Percentiles rank a stretch among this genome's conserved stretches.
These are phyloP conservation scores for Apeira syringaria DNA, from an alignment of 2,888 invertebrate species.

Conservation along the genomic window DNA sequence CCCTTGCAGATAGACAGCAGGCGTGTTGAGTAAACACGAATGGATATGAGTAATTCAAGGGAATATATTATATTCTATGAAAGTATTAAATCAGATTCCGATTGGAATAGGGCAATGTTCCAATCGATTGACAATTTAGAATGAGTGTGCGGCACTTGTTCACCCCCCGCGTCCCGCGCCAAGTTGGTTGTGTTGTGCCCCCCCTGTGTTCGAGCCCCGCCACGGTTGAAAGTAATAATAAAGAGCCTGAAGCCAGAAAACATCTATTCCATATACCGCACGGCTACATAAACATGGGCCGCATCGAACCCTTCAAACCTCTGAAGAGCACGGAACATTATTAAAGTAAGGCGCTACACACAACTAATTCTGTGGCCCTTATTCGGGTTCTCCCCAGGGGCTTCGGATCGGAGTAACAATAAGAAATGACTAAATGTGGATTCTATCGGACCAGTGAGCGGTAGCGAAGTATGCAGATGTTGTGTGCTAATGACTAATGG, in stretches of 20 bases:
- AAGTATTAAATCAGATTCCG: constrained; percentile 42
- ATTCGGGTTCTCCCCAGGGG: constrained; percentile 63
- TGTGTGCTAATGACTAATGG: constrained; percentile 52
- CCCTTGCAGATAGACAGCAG: too few relatives aligned
- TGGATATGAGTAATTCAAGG: constrained; percentile 6
- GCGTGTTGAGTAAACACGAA: constrained; percentile 2
- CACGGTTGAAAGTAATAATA: constrained; percentile 78
- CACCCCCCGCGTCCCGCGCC: constrained; percentile 73
- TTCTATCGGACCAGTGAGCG: constrained; percentile 40
- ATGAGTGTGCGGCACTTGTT: constrained; percentile 73
- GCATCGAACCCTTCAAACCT: constrained; percentile 69
- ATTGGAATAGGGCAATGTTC: constrained; percentile 57
- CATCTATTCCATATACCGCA: constrained; percentile 75
- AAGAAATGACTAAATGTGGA: constrained; percentile 49
- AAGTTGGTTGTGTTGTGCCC: constrained; percentile 49
- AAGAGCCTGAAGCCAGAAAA: constrained; percentile 82
- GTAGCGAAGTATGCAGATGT: constrained; percentile 49
- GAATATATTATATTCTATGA: constrained; percentile 25
- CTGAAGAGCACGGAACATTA: constrained; percentile 73
- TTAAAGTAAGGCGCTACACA: constrained; percentile 73
- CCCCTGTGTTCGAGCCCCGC: constrained; percentile 59
- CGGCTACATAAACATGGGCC: constrained; percentile 67
- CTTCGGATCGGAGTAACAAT: constrained; percentile 50
- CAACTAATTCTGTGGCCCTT: constrained; percentile 73
- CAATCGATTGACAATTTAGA: constrained; percentile 65